phyloP scores from a whole-genome alignment of 1,140 invertebrate genomes.

The Holcopasites calliopsidis region DNA sequence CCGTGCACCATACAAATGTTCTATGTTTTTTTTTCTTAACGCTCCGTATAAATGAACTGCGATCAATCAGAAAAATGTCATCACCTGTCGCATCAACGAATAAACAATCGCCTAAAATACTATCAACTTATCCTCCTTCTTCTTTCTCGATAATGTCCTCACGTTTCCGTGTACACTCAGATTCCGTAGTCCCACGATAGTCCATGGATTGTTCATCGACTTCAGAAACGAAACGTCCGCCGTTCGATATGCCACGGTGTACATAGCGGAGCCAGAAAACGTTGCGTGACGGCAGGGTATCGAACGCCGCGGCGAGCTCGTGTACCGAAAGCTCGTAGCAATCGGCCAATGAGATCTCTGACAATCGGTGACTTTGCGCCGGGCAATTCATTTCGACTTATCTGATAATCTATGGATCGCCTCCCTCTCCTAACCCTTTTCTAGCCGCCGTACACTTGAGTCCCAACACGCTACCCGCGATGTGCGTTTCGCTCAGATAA shows the following conservation, averaged over 20 bases:
- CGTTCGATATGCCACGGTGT: background rate
- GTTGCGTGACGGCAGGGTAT: constrained; percentile 51
- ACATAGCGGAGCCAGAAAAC: constrained; percentile 24
- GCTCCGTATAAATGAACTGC: too few species aligned
- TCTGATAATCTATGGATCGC: constrained; percentile 50
- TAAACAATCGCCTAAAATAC: too few species aligned
- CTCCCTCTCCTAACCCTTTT: background rate
- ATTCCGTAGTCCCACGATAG: too few species aligned
- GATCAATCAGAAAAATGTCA: too few species aligned
- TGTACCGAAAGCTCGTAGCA: constrained; percentile 49
- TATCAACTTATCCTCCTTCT: too few species aligned
- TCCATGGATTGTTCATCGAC: constrained; percentile 11
- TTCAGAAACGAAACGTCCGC: constrained; percentile 12
- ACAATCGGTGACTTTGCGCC: constrained; percentile 59
- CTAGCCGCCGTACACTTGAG: constrained; percentile 22
- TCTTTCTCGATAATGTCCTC: too few species aligned
- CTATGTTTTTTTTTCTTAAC: too few species aligned
- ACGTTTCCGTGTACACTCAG: too few species aligned
- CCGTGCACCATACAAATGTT: too few species aligned
- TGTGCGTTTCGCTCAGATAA: constrained; percentile 47
- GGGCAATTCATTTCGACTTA: constrained; percentile 60
- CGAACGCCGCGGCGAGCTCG: constrained; percentile 48
- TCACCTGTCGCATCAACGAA: too few species aligned
- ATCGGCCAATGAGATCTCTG: constrained; percentile 63
- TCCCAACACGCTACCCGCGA: constrained; percentile 41